Evolutionary conservation across 1,140 invertebrate species (phyloP).

Genomic region (Homarus americanus): DNA sequence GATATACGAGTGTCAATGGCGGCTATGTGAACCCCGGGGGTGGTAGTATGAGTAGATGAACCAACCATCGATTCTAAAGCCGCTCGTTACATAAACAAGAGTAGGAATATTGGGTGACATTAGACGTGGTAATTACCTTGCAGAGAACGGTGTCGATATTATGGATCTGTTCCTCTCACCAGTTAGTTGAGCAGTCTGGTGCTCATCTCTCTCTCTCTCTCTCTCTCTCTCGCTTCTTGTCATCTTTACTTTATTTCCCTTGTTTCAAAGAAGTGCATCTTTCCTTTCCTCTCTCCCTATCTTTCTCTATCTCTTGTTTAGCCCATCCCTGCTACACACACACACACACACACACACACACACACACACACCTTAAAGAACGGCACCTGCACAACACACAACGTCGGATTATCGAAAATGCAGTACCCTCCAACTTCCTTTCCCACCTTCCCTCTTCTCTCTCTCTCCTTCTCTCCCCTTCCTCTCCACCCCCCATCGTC

Average conservation of each 20-base stretch:
- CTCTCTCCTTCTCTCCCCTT: background rate
- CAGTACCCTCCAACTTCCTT: background rate
- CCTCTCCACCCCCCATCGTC: background rate
- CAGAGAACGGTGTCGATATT: conserved; percentile 24
- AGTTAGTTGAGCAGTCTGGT: background rate
- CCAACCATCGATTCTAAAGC: background rate
- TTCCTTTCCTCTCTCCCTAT: background rate
- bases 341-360: background rate
- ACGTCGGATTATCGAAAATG: conserved; percentile 12
- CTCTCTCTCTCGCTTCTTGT: background rate
- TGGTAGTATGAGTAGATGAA: too few relatives aligned
- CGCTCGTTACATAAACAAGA: conserved; percentile 49
- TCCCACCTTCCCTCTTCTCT: background rate
- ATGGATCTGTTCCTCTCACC: conserved; percentile 10
- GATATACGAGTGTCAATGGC: too few relatives aligned
- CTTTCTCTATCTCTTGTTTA: background rate
- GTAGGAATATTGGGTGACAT: conserved; percentile 54
- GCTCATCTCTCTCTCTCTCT: background rate
- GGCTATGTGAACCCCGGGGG: too few relatives aligned
- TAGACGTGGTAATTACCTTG: conserved; percentile 42
- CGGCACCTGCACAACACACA: conserved; percentile 4
- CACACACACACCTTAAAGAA: background rate
- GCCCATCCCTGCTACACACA: background rate
- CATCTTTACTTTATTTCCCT: background rate
- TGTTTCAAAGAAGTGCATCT: too few relatives aligned